phyloP scores from a whole-genome alignment of 2,797 vertebrate species.

The Chaetophractus vellerosus region DNA sequence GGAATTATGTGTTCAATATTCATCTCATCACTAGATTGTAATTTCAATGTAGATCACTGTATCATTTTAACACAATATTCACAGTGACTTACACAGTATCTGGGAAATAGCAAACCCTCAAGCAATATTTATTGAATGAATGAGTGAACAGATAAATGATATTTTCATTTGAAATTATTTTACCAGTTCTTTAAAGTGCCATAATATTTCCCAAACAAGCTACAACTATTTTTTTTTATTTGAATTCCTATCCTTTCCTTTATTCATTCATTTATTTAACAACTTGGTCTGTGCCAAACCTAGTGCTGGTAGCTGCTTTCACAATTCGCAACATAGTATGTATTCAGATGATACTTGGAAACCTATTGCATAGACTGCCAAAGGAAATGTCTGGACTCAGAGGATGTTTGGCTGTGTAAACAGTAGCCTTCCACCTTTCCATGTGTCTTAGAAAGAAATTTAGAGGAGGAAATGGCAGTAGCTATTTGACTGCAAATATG shows the following conservation, averaged over 20 bases:
- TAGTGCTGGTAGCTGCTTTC: background rate
- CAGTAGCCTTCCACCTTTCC: slow-evolving; percentile 47
- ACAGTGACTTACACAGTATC: background rate
- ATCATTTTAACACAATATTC: background rate
- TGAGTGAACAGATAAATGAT: background rate
- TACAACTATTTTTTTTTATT: background rate
- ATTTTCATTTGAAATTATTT: slow-evolving; percentile 54
- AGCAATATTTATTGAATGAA: slow-evolving; percentile 17
- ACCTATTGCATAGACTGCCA: slow-evolving; percentile 29
- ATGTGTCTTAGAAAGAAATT: slow-evolving; percentile 80
- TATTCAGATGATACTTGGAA: slow-evolving; percentile 30
- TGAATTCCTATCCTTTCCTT: slow-evolving; percentile 13
- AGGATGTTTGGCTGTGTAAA: slow-evolving; percentile 59
- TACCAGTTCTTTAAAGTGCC: background rate
- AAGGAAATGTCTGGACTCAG: slow-evolving; percentile 70
- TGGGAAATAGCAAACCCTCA: background rate
- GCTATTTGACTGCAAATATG: slow-evolving; percentile 62
- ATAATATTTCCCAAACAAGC: background rate
- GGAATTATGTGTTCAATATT: background rate
- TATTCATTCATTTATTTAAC: slow-evolving; percentile 14
- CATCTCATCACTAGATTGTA: background rate
- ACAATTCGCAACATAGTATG: background rate
- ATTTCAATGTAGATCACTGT: background rate
- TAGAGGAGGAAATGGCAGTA: slow-evolving; percentile 54
- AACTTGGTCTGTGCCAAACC: background rate